These are phyloP conservation scores for Hemaris fuciformis DNA, from an alignment of 2,888 invertebrate species.

Conservation along the genomic window DNA sequence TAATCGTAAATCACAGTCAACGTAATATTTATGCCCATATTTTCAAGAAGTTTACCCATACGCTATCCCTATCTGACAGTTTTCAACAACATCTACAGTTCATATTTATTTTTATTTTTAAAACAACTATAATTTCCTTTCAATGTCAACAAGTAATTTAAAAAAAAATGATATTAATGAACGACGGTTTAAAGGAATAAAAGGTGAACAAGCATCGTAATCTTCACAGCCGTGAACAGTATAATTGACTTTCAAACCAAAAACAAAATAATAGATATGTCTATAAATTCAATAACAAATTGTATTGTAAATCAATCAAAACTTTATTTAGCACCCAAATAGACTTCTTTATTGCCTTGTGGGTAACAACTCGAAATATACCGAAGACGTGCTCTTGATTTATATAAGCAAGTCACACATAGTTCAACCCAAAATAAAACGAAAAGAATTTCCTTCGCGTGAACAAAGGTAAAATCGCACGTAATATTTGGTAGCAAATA, in stretches of 20 bases:
- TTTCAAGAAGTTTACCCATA: neutral
- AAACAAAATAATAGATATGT: too few species aligned
- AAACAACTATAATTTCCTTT: neutral
- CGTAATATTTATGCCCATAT: conserved; percentile 1
- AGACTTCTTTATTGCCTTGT: neutral
- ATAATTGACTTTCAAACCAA: too few species aligned
- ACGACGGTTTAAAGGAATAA: too few species aligned
- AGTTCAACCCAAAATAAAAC: neutral
- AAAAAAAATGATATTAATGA: too few species aligned
- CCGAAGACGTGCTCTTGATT: neutral
- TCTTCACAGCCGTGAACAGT: too few species aligned
- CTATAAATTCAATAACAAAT: too few species aligned
- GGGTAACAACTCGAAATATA: neutral
- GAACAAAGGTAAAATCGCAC: neutral
- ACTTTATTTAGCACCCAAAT: neutral
- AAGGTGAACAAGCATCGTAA: too few species aligned
- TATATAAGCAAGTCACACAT: neutral
- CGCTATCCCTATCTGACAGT: neutral
- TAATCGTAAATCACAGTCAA: neutral
- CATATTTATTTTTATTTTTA: neutral
- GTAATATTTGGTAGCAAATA: neutral
- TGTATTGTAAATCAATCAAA: too few species aligned
- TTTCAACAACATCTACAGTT: neutral
- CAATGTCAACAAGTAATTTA: too few species aligned
- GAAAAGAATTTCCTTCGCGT: neutral